These are phyloP conservation scores for Cotesia congregata DNA, from an alignment of 2,888 invertebrate genomes.

Conservation along the genomic window DNA sequence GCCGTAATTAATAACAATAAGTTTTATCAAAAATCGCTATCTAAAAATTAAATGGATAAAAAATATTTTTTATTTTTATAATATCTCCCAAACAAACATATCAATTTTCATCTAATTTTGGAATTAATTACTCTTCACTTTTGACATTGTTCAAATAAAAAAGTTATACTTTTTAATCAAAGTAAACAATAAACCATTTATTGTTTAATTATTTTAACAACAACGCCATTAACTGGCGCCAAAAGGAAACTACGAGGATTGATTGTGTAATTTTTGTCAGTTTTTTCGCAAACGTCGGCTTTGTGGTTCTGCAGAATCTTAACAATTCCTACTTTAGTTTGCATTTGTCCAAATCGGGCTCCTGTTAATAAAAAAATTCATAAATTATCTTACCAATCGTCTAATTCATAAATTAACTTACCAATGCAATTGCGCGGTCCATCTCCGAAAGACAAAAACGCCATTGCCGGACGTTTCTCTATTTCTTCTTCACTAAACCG, in stretches of 20 bases:
- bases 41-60: no score
- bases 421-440: constrained; percentile 53
- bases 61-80: no score
- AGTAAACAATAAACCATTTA: no score
- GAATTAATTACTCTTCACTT: no score
- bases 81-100: no score
- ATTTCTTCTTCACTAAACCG: constrained; percentile 43
- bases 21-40: no score
- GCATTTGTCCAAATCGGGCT: constrained; percentile 58
- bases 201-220: constrained; percentile 47
- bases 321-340: constrained; percentile 66
- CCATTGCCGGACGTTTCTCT: constrained; percentile 42
- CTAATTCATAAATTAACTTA: constrained; percentile 18
- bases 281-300: constrained; percentile 58
- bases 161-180: no score
- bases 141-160: no score
- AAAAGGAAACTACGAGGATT: constrained; percentile 53
- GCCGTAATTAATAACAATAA: no score
- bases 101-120: no score
- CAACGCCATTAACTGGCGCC: constrained; percentile 57
- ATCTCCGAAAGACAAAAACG: constrained; percentile 48
- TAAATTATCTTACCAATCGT: neutral
- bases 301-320: constrained; percentile 62
- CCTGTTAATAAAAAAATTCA: constrained; percentile 46
- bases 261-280: constrained; percentile 52